Conservation (phyloP, 2,113 vertebrate species). For the Aramus guarauna region DNA sequence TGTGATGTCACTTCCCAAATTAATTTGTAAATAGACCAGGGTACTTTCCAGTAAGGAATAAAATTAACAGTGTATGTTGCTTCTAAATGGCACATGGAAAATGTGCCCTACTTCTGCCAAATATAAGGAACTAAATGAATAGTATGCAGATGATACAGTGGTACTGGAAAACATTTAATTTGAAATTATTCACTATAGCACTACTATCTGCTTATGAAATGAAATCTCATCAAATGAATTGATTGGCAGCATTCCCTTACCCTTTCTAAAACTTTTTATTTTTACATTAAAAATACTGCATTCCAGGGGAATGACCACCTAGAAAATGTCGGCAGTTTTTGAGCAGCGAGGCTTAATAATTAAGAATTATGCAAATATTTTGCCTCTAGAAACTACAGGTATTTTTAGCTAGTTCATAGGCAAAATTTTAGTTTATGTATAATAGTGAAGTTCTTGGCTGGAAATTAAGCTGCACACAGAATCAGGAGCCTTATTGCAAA, state of each 20-base stretch:
- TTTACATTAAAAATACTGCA: background rate
- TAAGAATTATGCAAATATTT: background rate
- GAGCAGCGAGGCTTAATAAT: background rate
- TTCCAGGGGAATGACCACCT: background rate
- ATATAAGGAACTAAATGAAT: conserved; percentile 17
- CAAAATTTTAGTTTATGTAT: background rate
- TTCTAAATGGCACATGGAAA: conserved; percentile 49
- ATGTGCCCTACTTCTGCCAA: conserved; percentile 44
- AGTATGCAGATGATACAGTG: background rate
- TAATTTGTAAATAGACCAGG: conserved; percentile 31
- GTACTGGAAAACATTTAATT: conserved; percentile 3
- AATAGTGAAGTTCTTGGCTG: background rate
- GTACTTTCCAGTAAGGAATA: conserved; percentile 66
- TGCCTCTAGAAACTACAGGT: background rate
- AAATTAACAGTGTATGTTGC: background rate
- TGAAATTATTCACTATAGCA: background rate
- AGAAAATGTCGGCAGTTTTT: background rate
- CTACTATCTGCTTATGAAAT: background rate
- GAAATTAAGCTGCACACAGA: background rate
- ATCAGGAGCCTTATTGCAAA: background rate
- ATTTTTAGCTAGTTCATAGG: conserved; percentile 9
- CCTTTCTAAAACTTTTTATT: background rate
- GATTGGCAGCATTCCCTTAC: background rate
- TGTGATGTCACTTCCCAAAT: conserved; percentile 44
- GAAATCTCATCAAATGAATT: background rate